Evolutionary conservation across 2,797 vertebrate species (phyloP).

Genomic region (Cuniculus paca): DNA sequence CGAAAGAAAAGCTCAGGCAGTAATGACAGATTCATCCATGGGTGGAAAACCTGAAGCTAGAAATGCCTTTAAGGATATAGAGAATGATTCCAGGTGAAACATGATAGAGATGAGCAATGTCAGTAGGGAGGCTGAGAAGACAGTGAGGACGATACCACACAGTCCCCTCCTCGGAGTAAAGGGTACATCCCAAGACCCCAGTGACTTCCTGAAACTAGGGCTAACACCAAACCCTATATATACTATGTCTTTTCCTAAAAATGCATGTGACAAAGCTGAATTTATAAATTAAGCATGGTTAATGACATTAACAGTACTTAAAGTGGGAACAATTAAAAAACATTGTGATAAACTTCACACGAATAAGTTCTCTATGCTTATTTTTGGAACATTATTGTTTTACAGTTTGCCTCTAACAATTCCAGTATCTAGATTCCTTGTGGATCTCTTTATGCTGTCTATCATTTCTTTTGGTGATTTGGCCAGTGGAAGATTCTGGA

Average conservation of each 20-base stretch:
- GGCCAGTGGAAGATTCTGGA: not conserved
- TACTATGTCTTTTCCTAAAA: not conserved
- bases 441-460: not conserved
- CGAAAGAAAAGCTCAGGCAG: not conserved
- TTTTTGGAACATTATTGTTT: not conserved
- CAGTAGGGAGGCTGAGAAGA: not conserved
- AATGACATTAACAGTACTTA: not conserved
- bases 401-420: not conserved
- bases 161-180: no score
- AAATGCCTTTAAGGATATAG: not conserved
- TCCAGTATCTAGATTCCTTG: not conserved
- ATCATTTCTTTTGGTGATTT: not conserved
- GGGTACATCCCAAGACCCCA: not conserved
- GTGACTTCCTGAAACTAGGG: not conserved
- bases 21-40: not conserved
- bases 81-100: not conserved
- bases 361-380: not conserved
- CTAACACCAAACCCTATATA: no score
- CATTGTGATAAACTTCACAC: not conserved
- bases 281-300: not conserved
- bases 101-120: not conserved
- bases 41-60: not conserved
- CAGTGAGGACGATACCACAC: not conserved
- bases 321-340: not conserved
- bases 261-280: not conserved